phyloP scores from a whole-genome alignment of 1,140 invertebrate genomes.

The Chrysomallon squamiferum region DNA sequence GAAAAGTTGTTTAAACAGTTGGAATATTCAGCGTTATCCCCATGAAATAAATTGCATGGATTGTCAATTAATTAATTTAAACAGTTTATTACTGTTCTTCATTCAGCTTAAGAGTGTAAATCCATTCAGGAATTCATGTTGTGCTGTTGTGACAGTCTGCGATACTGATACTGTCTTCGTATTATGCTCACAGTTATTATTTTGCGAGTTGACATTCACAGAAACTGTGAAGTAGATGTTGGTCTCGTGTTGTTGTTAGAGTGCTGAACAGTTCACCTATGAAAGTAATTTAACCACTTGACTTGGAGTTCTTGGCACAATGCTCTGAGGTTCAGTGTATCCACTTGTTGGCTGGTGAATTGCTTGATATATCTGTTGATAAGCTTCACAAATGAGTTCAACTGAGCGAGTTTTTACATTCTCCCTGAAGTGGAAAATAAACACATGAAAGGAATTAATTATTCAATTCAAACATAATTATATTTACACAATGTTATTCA shows the following conservation, averaged over 20 bases:
- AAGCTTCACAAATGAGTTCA: constrained; percentile 86
- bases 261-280: neutral
- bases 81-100: too few relatives aligned
- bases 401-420: constrained; percentile 80
- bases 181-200: neutral
- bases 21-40: too few relatives aligned
- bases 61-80: too few relatives aligned
- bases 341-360: constrained; percentile 78
- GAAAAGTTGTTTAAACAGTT: too few relatives aligned
- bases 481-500: neutral
- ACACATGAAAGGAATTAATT: neutral
- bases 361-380: constrained; percentile 83
- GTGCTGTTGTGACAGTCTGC: neutral
- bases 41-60: too few relatives aligned
- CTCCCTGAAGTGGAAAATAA: constrained; percentile 65
- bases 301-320: constrained; percentile 79
- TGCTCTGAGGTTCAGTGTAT: constrained; percentile 75
- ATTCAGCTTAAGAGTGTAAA: too few relatives aligned
- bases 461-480: neutral
- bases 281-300: constrained; percentile 72
- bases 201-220: neutral
- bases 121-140: too few relatives aligned
- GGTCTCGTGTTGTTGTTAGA: neutral
- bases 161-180: neutral
- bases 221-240: too few relatives aligned